A percentile compares a stretch with the other conserved stretches of the same genome.
Conservation (phyloP, 2,888 invertebrate genomes). For the Macrosiphum euphorbiae region DNA sequence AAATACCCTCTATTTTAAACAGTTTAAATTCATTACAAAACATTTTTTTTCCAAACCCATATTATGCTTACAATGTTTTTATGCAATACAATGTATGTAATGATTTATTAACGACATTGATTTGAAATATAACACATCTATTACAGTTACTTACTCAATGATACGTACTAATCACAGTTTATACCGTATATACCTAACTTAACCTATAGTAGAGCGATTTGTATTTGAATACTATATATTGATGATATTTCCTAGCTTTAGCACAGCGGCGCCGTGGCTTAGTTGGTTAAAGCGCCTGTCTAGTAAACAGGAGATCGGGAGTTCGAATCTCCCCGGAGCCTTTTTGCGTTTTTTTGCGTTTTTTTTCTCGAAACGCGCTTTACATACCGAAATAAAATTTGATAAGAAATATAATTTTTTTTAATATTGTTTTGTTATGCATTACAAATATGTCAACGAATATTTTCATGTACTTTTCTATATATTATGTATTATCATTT, state of each 20-base stretch:
- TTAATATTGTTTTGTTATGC: too few relatives aligned
- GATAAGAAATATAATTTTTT: too few relatives aligned
- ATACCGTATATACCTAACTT: too few relatives aligned
- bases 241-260: not conserved
- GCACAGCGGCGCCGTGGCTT: not conserved
- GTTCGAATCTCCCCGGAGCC: conserved; percentile 13
- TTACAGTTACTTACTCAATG: too few relatives aligned
- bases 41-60: not conserved
- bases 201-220: too few relatives aligned
- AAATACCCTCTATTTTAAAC: not conserved
- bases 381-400: too few relatives aligned
- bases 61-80: too few relatives aligned
- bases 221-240: not conserved
- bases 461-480: too few relatives aligned
- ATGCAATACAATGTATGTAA: too few relatives aligned
- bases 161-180: too few relatives aligned
- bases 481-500: too few relatives aligned
- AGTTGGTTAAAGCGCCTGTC: conserved; percentile 20
- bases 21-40: not conserved
- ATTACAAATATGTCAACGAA: too few relatives aligned
- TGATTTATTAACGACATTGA: not conserved
- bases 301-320: conserved; percentile 17
- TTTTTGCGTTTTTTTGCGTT: not conserved
- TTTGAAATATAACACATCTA: not conserved
- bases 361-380: not conserved